Conservation (phyloP, 1,140 invertebrate species). For the Colletes gigas region DNA sequence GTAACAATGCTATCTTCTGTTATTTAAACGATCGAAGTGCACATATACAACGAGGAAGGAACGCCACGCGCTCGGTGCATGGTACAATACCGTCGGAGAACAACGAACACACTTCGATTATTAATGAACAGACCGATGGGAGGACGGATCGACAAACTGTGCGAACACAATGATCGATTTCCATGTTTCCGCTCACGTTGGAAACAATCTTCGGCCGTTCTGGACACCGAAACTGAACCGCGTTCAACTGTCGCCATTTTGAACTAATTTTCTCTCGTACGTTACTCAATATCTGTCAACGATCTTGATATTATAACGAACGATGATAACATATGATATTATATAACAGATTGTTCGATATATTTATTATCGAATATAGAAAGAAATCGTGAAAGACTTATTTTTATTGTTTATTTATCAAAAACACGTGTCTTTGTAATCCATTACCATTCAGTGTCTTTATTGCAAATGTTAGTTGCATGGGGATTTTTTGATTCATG, state of each 20-base stretch:
- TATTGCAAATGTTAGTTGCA: no score
- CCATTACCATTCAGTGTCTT: no score
- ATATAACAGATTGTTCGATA: no score
- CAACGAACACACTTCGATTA: conserved; percentile 12
- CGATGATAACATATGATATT: no score
- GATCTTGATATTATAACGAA: no score
- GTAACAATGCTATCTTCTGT: conserved; percentile 57
- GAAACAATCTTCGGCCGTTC: not conserved
- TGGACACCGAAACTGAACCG: no score
- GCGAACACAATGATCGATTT: not conserved
- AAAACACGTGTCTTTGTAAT: no score
- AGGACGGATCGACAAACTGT: not conserved
- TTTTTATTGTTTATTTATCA: no score
- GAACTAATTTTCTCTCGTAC: not conserved
- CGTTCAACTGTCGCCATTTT: not conserved
- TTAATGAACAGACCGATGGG: not conserved
- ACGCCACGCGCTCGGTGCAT: conserved; percentile 50
- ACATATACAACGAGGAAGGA: not conserved
- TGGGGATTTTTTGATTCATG: no score
- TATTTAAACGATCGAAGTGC: conserved; percentile 52
- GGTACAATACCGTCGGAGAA: conserved; percentile 36
- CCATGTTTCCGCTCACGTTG: conserved; percentile 4
- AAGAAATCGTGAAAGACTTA: no score
- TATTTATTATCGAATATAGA: no score
- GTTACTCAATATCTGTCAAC: no score